Base-by-base conservation (phyloP, 1,140 invertebrate genomes). In the Triops longicaudatus region DNA sequence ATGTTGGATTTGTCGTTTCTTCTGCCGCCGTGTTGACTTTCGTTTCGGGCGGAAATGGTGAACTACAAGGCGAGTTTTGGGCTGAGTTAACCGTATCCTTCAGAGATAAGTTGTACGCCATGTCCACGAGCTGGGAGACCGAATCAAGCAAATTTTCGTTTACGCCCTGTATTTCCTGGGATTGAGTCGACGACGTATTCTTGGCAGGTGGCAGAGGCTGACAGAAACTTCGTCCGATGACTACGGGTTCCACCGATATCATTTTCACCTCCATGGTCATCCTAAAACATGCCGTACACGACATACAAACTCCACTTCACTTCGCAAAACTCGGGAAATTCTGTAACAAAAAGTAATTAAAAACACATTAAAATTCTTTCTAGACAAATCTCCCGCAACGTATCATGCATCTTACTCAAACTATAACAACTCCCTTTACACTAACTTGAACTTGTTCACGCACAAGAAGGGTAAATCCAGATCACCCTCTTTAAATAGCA, bases 191-290 rank as follows among this genome's bases (percentile, higher is more conserved):
- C 22, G 50, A 63, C 14, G 14, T 63, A 22, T 63, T 63, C n/a
- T 63, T 63, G 14, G 17, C 50, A 63, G 50, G 3, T n/a, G 50
- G 50, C 17, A 14, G 50, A 63, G 50, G 50, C 17, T 63, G 50
- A 63, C 9, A 22, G 3, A 63, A 63, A 63, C 50, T 63, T 22
- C 50, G 50, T 63, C 50, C 50, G 50, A 63, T 63, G 50, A 63
- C 50, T 22, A 63, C 50, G 50, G 50, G 22, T 63, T 63, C 50
- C 14, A 63, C 50, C 50, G 50, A 22, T 9, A 63, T 63, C 50
- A 63, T 63, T 63, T 63, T 63, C 50, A 63, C 11, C 50, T 63
- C 50, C 50, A 63, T 63, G 50, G 50, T 63, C 22, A n/a, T 22
- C 14, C 22, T 63, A 63, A 63, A 63, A 17, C 50, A 63, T 63